These are phyloP conservation scores for Trachythela sp. DNA, from an alignment of 64 coral and sea anemone genomes.

Conservation along the genomic window DNA sequence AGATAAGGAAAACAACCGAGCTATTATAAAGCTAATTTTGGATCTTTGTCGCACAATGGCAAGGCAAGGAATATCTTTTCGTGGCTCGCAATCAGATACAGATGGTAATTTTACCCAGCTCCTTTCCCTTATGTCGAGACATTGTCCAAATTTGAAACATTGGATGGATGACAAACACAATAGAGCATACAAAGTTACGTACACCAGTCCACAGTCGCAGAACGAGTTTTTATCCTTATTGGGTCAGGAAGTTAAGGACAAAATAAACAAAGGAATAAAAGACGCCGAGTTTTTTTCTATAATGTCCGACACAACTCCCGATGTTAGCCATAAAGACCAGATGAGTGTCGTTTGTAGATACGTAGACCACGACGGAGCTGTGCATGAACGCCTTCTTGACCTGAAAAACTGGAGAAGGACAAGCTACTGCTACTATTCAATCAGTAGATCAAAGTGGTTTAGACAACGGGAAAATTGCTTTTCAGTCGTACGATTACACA, in stretches of 20 bases:
- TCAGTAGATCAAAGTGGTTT: background rate
- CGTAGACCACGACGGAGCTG: background rate
- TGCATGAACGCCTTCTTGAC: constrained; percentile 22
- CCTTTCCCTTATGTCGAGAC: background rate
- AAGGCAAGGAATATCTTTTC: background rate
- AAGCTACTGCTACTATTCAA: background rate
- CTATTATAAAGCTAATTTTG: background rate
- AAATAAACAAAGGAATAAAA: background rate
- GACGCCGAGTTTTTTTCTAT: background rate
- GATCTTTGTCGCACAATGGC: too few species aligned
- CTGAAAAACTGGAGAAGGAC: constrained; percentile 4
- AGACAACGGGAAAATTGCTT: background rate
- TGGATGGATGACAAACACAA: background rate
- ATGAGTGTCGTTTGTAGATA: too few species aligned
- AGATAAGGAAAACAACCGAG: background rate
- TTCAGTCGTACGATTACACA: too few species aligned
- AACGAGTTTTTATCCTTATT: background rate
- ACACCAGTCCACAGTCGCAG: background rate
- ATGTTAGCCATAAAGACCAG: constrained; percentile 17
- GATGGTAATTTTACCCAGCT: background rate
- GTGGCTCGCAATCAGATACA: background rate
- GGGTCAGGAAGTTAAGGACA: background rate
- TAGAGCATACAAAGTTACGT: background rate
- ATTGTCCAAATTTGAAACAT: background rate
- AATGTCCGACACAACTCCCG: background rate